Conservation (phyloP, 2,797 vertebrate species). For the Tapirus indicus region DNA sequence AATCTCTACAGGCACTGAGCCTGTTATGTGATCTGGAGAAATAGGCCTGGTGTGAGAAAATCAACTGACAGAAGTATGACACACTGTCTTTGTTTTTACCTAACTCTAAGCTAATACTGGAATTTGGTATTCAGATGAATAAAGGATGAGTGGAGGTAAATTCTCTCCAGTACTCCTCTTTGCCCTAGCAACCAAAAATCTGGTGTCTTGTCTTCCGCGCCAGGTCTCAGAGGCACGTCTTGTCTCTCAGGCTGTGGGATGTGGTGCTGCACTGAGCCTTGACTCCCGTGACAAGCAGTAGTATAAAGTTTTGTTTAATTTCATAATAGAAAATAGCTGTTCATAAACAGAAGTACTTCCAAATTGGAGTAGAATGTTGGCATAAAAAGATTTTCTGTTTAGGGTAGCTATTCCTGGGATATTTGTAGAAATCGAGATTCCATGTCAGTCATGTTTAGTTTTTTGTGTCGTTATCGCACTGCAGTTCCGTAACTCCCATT, state of each 20-base stretch:
- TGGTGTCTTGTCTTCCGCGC: not conserved
- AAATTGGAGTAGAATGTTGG: not conserved
- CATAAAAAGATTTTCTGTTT: not conserved
- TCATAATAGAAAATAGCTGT: not conserved
- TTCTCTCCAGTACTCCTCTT: not conserved
- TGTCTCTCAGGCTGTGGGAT: not conserved
- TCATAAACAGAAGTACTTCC: not conserved
- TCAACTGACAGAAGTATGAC: not conserved
- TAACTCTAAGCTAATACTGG: not conserved
- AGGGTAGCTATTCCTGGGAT: not conserved
- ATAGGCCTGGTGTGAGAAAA: not conserved
- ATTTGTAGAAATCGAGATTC: not conserved
- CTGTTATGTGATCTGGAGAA: not conserved
- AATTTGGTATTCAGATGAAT: not conserved
- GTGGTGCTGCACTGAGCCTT: not conserved
- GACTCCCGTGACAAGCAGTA: not conserved
- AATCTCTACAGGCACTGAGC: not conserved
- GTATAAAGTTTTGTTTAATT: not conserved
- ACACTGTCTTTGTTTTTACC: not conserved
- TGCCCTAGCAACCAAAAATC: not conserved
- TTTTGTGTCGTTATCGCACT: not conserved
- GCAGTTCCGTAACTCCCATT: not conserved
- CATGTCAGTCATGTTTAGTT: not conserved
- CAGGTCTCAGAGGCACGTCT: not conserved
- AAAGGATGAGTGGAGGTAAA: not conserved